Conservation (phyloP, 1,140 invertebrate genomes). For the Saxidomus purpurata region DNA sequence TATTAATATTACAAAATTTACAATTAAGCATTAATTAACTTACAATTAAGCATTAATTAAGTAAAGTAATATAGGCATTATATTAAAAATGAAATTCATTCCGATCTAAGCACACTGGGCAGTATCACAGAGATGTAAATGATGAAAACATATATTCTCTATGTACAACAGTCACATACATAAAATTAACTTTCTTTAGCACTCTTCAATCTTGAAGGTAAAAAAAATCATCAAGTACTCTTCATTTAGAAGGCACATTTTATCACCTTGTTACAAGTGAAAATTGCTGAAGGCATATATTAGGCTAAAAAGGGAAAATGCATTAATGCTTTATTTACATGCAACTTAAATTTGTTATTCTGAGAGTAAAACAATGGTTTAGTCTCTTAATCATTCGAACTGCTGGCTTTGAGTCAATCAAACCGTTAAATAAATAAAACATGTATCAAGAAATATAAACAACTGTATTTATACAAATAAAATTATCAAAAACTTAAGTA, state of each 20-base stretch:
- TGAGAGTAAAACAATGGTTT: neutral
- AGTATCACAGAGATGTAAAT: slow-evolving; percentile 29
- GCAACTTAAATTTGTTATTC: neutral
- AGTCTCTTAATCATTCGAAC: no score
- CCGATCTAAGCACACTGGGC: slow-evolving; percentile 18
- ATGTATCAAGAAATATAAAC: slow-evolving; percentile 8
- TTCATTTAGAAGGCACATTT: neutral
- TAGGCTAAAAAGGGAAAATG: neutral
- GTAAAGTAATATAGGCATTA: neutral
- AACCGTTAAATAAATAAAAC: slow-evolving; percentile 2
- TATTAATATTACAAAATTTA: neutral
- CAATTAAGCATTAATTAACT: slow-evolving; percentile 12
- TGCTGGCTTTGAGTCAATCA: neutral
- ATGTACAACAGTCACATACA: neutral
- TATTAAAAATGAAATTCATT: slow-evolving; percentile 19
- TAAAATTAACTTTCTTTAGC: neutral
- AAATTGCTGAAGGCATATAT: neutral
- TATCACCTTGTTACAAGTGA: no score
- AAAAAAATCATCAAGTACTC: neutral
- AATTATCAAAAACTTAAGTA: neutral
- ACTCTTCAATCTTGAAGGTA: neutral
- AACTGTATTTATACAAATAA: slow-evolving; percentile 9
- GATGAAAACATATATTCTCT: slow-evolving; percentile 18
- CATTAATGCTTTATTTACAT: neutral
- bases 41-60: no score